phyloP scores from a whole-genome alignment of 2,888 invertebrate species.

The Sthenelais limicola region DNA sequence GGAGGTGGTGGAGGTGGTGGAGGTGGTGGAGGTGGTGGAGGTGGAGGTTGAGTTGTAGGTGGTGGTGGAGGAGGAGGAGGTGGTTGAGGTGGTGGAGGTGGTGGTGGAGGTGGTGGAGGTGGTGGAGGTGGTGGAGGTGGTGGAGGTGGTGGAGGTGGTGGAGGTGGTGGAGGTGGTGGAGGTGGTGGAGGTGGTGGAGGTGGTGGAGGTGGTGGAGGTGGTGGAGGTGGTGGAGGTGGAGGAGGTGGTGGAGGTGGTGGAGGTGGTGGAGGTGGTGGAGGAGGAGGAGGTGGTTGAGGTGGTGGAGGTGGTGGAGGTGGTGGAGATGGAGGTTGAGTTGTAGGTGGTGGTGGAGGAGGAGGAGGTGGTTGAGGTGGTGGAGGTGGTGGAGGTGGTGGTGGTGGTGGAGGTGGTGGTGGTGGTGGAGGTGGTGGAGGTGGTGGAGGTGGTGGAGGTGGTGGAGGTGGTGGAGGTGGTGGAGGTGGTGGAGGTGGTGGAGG shows the following conservation, averaged over 20 bases:
- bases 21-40: too few species aligned
- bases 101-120: not conserved
- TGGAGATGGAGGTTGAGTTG: too few species aligned
- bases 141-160: not conserved
- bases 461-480: too few species aligned
- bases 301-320: too few species aligned
- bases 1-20: too few species aligned
- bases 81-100: too few species aligned
- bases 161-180: conserved; percentile 4
- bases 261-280: not conserved
- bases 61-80: too few species aligned
- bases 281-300: too few species aligned
- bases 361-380: too few species aligned
- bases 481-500: not conserved
- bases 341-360: too few species aligned
- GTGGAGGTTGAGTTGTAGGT: too few species aligned
- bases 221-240: not conserved
- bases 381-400: not conserved
- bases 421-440: conserved; percentile 1
- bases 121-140: not conserved
- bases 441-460: conserved; percentile 12
- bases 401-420: not conserved
- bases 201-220: not conserved
- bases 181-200: not conserved
- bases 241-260: conserved; percentile 4